Conservation (phyloP, 2,888 invertebrate species). For the Phaonia tiefii region DNA sequence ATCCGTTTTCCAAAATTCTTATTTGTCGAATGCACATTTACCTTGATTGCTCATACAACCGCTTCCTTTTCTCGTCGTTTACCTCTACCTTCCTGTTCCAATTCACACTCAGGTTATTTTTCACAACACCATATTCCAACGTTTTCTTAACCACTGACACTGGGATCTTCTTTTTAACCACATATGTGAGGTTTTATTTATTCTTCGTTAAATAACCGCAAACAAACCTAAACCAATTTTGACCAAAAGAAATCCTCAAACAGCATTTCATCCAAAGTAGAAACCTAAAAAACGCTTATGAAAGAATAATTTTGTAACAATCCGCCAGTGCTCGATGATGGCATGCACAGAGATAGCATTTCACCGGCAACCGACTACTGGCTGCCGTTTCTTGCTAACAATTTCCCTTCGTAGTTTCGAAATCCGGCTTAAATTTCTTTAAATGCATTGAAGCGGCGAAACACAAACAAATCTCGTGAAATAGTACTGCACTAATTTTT, state of each 20-base stretch:
- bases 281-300: background rate
- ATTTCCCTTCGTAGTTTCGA: slow-evolving; percentile 54
- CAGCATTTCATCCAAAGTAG: background rate
- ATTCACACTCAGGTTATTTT: slow-evolving; percentile 8
- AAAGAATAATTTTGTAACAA: slow-evolving; percentile 8
- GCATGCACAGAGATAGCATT: background rate
- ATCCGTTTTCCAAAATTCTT: background rate
- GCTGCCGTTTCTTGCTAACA: slow-evolving; percentile 47
- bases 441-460: slow-evolving; percentile 56
- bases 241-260: background rate
- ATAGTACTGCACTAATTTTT: slow-evolving; percentile 65
- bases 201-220: background rate
- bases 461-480: slow-evolving; percentile 32
- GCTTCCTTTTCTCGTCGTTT: slow-evolving; percentile 3
- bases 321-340: background rate
- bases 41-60: background rate
- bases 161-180: background rate
- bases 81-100: background rate
- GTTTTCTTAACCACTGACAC: background rate
- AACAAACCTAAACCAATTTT: background rate
- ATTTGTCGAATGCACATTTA: background rate
- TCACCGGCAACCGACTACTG: background rate
- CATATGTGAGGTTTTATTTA: slow-evolving; percentile 6
- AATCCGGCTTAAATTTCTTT: slow-evolving; percentile 63
- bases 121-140: background rate